Evolutionary conservation across 2,113 vertebrate species (phyloP).

Genomic region (Tricholaema leucomelas): DNA sequence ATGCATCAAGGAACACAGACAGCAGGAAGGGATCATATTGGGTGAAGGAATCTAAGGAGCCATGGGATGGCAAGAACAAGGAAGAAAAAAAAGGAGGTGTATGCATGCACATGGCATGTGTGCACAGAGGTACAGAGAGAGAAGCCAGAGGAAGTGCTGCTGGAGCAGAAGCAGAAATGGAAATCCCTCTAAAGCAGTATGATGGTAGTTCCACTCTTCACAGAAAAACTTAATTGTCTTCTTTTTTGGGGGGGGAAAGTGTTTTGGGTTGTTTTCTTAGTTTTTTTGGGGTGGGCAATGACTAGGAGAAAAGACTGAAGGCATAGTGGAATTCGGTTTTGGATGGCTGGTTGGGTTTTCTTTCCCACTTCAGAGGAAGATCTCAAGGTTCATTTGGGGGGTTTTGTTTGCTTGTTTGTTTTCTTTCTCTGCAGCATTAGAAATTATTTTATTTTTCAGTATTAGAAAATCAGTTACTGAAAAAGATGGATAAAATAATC

Average conservation of each 20-base stretch:
- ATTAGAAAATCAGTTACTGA: neutral
- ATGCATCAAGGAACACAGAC: neutral
- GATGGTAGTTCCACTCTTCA: neutral
- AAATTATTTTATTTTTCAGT: neutral
- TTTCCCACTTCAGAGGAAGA: neutral
- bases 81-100: neutral
- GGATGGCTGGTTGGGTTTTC: too few species aligned
- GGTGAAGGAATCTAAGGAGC: neutral
- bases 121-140: neutral
- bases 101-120: rapidly evolving
- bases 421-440: neutral
- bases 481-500: neutral
- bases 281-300: neutral
- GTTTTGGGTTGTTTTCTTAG: neutral
- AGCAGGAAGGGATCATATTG: neutral
- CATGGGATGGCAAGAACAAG: neutral
- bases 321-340: too few species aligned
- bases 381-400: neutral
- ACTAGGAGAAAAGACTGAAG: too few species aligned
- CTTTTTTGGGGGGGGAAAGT: neutral
- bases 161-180: neutral
- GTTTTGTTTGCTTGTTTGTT: neutral
- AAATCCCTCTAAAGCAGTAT: neutral
- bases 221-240: neutral
- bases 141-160: neutral